These are phyloP conservation scores for Machimus rusticus DNA, from an alignment of 2,888 invertebrate genomes.

Conservation along the genomic window DNA sequence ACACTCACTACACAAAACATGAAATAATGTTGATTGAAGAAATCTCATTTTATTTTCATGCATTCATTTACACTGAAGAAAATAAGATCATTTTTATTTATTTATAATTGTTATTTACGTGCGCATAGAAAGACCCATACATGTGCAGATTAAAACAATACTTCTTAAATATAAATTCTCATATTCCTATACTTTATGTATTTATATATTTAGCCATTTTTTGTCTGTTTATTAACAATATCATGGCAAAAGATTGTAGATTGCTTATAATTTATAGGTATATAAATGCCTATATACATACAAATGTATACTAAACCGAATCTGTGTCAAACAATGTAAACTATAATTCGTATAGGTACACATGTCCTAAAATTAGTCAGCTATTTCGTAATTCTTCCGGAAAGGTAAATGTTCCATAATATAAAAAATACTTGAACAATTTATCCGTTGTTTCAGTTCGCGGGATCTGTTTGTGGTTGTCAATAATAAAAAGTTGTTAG, in stretches of 20 bases:
- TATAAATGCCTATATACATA: conserved; percentile 39
- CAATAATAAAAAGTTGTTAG: background rate
- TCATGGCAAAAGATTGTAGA: conserved; percentile 41
- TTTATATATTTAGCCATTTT: conserved; percentile 31
- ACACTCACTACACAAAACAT: conserved; percentile 24
- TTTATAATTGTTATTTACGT: conserved; percentile 41
- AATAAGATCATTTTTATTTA: conserved; percentile 36
- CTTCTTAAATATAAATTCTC: conserved; percentile 18
- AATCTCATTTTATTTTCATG: conserved; percentile 45
- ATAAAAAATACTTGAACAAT: background rate
- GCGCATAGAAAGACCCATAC: conserved; percentile 41
- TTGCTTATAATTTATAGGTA: conserved; percentile 35
- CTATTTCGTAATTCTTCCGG: background rate
- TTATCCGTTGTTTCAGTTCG: background rate
- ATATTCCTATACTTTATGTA: conserved; percentile 31
- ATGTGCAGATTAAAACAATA: conserved; percentile 17
- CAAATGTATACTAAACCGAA: background rate
- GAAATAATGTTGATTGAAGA: conserved; percentile 35
- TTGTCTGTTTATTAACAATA: conserved; percentile 30
- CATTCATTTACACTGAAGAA: conserved; percentile 47
- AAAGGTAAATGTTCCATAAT: background rate
- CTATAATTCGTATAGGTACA: background rate
- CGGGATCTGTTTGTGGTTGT: background rate
- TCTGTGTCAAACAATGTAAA: background rate
- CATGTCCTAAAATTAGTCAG: background rate